Evolutionary conservation across 2,113 vertebrate species (phyloP).

Genomic region (Notarius quadriscutis): DNA sequence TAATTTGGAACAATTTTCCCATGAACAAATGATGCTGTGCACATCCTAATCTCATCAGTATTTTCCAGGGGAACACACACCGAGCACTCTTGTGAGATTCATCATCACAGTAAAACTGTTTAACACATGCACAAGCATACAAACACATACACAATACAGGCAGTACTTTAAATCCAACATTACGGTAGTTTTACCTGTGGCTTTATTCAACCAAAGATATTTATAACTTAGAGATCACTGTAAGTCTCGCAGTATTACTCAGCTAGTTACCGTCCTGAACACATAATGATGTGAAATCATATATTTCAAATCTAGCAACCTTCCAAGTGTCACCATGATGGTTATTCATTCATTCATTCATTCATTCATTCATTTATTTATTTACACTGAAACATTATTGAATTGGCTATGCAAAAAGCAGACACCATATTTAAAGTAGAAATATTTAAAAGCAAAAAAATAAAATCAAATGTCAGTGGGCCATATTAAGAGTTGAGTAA

Average conservation of each 20-base stretch:
- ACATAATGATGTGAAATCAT: slow-evolving; percentile 27
- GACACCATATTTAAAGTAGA: no score
- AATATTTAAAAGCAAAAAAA: no score
- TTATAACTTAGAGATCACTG: slow-evolving; percentile 18
- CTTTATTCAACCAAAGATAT: not conserved
- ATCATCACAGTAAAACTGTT: slow-evolving; percentile 59
- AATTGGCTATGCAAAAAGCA: no score
- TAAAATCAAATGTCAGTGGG: no score
- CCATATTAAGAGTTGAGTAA: no score
- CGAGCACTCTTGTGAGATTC: slow-evolving; percentile 35
- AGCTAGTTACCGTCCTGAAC: slow-evolving; percentile 8
- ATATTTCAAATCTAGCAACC: slow-evolving; percentile 31
- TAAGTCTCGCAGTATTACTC: not conserved
- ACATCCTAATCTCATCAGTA: slow-evolving; percentile 65
- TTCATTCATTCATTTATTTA: no score
- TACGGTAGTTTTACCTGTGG: no score
- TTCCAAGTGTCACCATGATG: slow-evolving; percentile 18
- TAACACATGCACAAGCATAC: slow-evolving; percentile 3
- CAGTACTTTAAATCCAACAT: not conserved
- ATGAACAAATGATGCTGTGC: slow-evolving; percentile 51
- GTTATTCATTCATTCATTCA: no score
- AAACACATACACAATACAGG: slow-evolving; percentile 12
- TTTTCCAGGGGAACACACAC: slow-evolving; percentile 48
- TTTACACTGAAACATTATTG: no score
- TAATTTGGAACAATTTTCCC: slow-evolving; percentile 62